These are phyloP conservation scores for Haemorhous mexicanus DNA, from an alignment of 2,113 vertebrate genomes.

Conservation along the genomic window DNA sequence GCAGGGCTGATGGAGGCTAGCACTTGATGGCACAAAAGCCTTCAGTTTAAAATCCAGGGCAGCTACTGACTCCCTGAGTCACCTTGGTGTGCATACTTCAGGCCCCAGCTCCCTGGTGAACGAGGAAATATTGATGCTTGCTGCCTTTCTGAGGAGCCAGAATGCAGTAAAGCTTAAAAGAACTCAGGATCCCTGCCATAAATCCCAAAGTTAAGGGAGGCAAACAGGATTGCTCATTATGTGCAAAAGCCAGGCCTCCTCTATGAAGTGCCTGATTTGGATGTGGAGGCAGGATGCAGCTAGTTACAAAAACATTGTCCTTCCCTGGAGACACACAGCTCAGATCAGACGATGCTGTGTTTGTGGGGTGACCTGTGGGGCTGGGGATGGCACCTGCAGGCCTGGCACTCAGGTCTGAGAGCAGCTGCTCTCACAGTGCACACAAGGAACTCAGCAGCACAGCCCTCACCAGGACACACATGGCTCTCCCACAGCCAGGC, in stretches of 20 bases:
- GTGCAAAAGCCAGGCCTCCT: not conserved
- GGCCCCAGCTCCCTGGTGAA: not conserved
- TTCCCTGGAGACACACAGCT: not conserved
- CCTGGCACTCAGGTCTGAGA: not conserved
- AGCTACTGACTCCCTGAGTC: constrained; percentile 7
- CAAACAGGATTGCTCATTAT: rapidly evolving
- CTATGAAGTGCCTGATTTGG: not conserved
- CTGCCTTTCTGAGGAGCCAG: not conserved
- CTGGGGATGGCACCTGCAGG: not conserved
- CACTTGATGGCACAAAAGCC: not conserved
- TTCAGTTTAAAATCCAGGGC: constrained; percentile 39
- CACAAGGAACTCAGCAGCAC: not conserved
- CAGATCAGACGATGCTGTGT: rapidly evolving
- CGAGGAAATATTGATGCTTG: rapidly evolving
- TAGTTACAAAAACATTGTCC: not conserved
- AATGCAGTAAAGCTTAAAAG: not conserved
- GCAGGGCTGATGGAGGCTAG: not conserved
- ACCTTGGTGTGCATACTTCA: not conserved
- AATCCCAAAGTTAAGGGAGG: not conserved
- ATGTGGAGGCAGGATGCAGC: not conserved
- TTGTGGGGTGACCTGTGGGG: not conserved
- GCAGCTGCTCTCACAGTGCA: rapidly evolving
- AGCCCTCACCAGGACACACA: not conserved
- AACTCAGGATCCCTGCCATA: not conserved
- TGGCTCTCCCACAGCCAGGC: not conserved